Base-by-base conservation (phyloP, 1,140 invertebrate species). In the Nymphalis io region DNA sequence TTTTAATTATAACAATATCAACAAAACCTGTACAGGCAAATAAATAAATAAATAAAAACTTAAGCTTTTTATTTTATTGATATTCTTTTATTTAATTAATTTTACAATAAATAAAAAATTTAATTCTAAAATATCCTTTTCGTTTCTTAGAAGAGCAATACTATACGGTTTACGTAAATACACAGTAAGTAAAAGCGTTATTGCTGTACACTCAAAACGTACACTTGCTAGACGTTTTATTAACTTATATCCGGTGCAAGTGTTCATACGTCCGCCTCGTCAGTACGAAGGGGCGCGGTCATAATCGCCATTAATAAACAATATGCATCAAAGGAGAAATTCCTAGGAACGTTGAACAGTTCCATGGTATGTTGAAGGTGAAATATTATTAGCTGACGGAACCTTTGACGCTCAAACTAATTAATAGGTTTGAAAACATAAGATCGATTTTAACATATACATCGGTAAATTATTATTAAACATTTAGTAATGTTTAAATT, bases 241-340 rank as follows among this genome's bases (percentile, higher is more conserved):
- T 40, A 23, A 18, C 59, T 8, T n/a, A 33, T 59, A 59, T 59
- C 57, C 57, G 57, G 57, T 59, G 38, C 57, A 59, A 59, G 57
- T 59, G 57, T 59, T 40, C 57, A 18, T 18, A 6, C 38, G 57
- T 21, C 10, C 57, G 57, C 33, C 12, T 59, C 33, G 57, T 59
- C 57, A 59, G 33, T 33, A 16, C 33, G 12, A 59, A 59, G 18
- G 21, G 57, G 57, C 16, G 57, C 57, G 38, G 38, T 20, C 8
- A 23, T 59, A n/a, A 11, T 59, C 38, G 39, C 74, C 77, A 80
- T 86, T 80, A 81, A 82, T 82, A 83, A 81, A 80, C 81, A 83
- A 79, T 79, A 74, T 78, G 73, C 78, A 84, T 84, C 82, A 84
- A 85, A 85, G 81, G 42, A 55, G 51, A 55, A 39, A 71, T 81